A percentile compares a stretch with the other conserved stretches of the same genome.
These are phyloP conservation scores for Heterotis niloticus DNA, from an alignment of 2,113 vertebrate genomes.

Conservation along the genomic window DNA sequence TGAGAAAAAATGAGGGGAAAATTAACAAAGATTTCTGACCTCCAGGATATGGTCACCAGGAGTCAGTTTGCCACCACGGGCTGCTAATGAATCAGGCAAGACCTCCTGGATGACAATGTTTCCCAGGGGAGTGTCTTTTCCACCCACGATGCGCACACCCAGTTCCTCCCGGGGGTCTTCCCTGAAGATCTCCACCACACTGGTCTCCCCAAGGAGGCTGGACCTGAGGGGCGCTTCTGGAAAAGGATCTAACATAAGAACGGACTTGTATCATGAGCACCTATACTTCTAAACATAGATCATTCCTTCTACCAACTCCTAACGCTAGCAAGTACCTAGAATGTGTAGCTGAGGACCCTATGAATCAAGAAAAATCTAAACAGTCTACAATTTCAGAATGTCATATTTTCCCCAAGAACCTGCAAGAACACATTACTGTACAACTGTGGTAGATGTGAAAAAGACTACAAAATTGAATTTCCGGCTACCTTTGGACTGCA, in stretches of 20 bases:
- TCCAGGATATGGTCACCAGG: slow-evolving; percentile 89
- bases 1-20: neutral
- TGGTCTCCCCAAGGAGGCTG: slow-evolving; percentile 81
- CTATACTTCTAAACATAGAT: no score
- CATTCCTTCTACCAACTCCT: no score
- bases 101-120: slow-evolving; percentile 87
- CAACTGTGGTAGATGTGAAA: no score
- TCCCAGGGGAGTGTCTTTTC: slow-evolving; percentile 84
- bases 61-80: slow-evolving; percentile 76
- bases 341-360: neutral
- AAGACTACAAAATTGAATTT: no score
- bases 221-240: slow-evolving; percentile 74
- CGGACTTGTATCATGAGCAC: no score
- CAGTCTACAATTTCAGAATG: no score
- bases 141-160: slow-evolving; percentile 83
- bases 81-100: slow-evolving; percentile 70
- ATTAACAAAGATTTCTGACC: slow-evolving; percentile 53
- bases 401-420: no score
- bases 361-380: neutral
- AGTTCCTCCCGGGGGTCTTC: slow-evolving; percentile 76
- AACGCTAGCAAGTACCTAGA: neutral
- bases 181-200: slow-evolving; percentile 73
- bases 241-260: neutral
- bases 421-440: no score
- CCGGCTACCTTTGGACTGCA: no score